Evolutionary conservation across 2,888 invertebrate species (phyloP), one percentile per base, ranked within the genome.

Genomic region (Bursaphelenchus okinawaensis): DNA sequence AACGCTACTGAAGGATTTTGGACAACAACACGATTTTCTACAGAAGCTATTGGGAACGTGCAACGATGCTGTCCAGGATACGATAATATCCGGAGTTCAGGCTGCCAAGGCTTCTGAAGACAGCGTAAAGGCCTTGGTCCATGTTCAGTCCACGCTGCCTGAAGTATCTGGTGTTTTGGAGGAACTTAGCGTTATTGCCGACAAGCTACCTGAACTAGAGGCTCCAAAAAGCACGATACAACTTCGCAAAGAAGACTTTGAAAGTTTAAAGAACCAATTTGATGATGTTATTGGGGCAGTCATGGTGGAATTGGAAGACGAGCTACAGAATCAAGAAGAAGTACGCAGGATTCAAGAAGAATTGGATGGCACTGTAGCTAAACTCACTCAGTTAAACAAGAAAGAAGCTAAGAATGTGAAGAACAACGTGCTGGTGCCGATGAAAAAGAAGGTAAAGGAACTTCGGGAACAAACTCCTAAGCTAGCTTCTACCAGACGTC

Each of bases 261-360:
- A 52, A 1, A 54, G 51, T 19, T n/a, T 26, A 19, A 20, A 24
- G 20, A 23, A 54, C 6, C 24, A 59, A 9, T 59, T 59, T 22
- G 60, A 59, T 16, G 24, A 59, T 1, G 6, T 40, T 1, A 40
- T 29, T 24, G 60, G 60, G 16, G 50, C 4, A 9, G 12, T 29
- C 16, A 59, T 59, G 60, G 60, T 59, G n/a, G 60, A 59, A 19
- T n/a, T 59, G 60, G 60, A 59, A 4, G 22, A 40, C n/a, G 60
- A 59, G 7, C 27, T 59, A 16, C 60, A 59, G 40, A 12, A 16
- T 40, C 40, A 40, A 40, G 40, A 40, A 4, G 40, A 40, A 40
- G 3, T 40, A 40, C 12, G n/a, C 40, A 40, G 40, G n/a, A 40
- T 40, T n/a, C 12, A 40, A 3, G 40, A 40, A 6, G 40, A 40